Evolutionary conservation across 2,888 invertebrate species (phyloP).

Genomic region (Adineta ricciae): DNA sequence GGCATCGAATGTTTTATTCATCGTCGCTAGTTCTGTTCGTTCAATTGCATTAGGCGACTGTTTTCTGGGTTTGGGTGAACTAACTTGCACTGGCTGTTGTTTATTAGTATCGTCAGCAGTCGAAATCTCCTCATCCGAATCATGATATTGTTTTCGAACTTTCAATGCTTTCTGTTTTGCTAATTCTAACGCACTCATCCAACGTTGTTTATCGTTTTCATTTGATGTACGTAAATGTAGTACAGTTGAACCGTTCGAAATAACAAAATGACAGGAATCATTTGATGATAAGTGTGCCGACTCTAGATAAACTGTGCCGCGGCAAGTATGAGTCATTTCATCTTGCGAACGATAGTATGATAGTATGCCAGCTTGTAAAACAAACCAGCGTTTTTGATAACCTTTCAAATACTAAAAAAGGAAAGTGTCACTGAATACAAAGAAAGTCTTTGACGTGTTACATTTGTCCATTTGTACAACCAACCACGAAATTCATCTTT

Average conservation of each 20-base stretch:
- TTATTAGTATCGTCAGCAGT: constrained; percentile 11
- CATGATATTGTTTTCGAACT: not conserved
- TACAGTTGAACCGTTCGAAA: constrained; percentile 90
- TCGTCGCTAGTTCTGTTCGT: not conserved
- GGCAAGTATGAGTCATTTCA: constrained; percentile 92
- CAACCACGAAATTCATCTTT: constrained; percentile 30
- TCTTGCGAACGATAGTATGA: constrained; percentile 70
- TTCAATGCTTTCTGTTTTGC: constrained; percentile 63
- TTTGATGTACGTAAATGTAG: constrained; percentile 80
- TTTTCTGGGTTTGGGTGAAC: constrained; percentile 31
- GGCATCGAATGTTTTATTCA: not conserved
- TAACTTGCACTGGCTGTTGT: constrained; percentile 36
- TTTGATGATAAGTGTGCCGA: constrained; percentile 92
- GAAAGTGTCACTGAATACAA: not conserved
- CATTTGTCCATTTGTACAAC: constrained; percentile 33
- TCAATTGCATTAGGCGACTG: constrained; percentile 45
- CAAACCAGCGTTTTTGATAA: constrained; percentile 97
- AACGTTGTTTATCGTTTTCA: constrained; percentile 87
- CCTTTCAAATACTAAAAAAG: constrained; percentile 49
- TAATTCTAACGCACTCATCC: constrained; percentile 91
- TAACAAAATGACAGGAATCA: constrained; percentile 84
- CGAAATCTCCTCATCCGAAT: constrained; percentile 36
- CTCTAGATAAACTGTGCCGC: constrained; percentile 89
- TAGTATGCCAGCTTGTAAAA: constrained; percentile 85
- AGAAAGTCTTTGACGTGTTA: not conserved